Percentiles rank a stretch among this genome's conserved stretches.
Conservation (phyloP, 2,888 invertebrate species). For the Sesamia inferens region DNA sequence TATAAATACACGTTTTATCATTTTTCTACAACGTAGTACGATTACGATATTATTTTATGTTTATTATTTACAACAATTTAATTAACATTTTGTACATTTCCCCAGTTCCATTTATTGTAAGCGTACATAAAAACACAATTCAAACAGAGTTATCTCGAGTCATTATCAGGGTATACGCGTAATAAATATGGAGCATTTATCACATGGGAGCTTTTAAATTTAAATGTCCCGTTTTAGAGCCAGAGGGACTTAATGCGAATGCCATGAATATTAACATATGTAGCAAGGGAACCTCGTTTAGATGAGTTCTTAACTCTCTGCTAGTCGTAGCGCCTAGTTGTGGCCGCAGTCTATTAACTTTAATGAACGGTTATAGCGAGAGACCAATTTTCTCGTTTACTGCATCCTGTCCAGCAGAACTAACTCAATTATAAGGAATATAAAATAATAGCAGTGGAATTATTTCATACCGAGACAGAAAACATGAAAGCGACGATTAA, state of each 20-base stretch:
- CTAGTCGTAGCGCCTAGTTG: slow-evolving; percentile 37
- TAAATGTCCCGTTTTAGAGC: slow-evolving; percentile 35
- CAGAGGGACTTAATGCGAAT: slow-evolving; percentile 15
- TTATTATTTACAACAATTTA: slow-evolving; percentile 1
- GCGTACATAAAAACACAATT: slow-evolving; percentile 14
- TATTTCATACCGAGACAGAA: slow-evolving; percentile 33
- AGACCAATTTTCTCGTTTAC: slow-evolving; percentile 75
- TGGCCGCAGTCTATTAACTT: slow-evolving; percentile 66
- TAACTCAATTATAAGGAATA: slow-evolving; percentile 70
- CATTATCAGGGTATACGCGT: slow-evolving; percentile 14
- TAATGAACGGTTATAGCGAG: slow-evolving; percentile 66
- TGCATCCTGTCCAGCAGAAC: slow-evolving; percentile 71
- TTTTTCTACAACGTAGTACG: neutral
- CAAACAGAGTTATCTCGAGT: slow-evolving; percentile 18
- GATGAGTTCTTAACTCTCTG: slow-evolving; percentile 32
- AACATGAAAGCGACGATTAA: slow-evolving; percentile 1
- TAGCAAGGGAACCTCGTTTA: slow-evolving; percentile 25
- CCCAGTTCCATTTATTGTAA: slow-evolving; percentile 3
- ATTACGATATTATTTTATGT: slow-evolving; percentile 8
- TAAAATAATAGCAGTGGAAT: slow-evolving; percentile 49
- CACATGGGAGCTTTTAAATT: slow-evolving; percentile 45
- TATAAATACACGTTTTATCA: slow-evolving; percentile 12
- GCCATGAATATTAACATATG: slow-evolving; percentile 36
- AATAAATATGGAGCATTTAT: slow-evolving; percentile 38
- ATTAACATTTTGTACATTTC: neutral